Evolutionary conservation across 2,797 vertebrate genomes (phyloP).

Genomic region (Rachycentron canadum): DNA sequence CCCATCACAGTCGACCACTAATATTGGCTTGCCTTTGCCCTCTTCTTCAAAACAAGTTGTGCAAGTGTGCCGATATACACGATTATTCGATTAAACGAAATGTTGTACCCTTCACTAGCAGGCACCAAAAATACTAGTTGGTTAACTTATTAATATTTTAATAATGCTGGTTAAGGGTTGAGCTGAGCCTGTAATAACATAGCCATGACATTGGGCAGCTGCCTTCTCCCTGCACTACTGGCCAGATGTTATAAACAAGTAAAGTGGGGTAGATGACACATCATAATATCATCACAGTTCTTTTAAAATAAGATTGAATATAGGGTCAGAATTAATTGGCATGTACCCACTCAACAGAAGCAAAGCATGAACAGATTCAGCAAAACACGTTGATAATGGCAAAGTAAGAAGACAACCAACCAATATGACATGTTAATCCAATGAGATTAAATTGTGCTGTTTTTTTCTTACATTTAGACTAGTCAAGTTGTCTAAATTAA

Average conservation of each 20-base stretch:
- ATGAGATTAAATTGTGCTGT: neutral
- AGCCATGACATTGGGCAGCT: neutral
- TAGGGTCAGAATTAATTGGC: neutral
- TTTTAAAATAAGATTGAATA: neutral
- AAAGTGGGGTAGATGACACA: neutral
- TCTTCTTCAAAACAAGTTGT: conserved; percentile 62
- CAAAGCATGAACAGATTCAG: neutral
- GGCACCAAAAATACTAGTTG: neutral
- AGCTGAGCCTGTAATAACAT: neutral
- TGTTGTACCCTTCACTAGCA: neutral
- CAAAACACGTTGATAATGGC: too few species aligned
- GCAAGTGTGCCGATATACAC: conserved; percentile 18
- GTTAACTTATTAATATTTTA: neutral
- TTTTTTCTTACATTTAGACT: neutral
- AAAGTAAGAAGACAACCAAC: neutral
- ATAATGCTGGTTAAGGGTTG: neutral
- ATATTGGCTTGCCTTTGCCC: conserved; percentile 51
- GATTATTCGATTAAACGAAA: neutral
- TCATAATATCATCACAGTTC: neutral
- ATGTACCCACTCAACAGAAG: neutral
- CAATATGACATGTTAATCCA: neutral
- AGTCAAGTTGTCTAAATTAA: neutral
- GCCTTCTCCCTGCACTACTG: neutral
- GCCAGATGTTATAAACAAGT: neutral
- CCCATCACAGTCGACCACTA: conserved; percentile 30